phyloP scores from a whole-genome alignment of 2,888 invertebrate genomes.

The Ephialtes manifestator region DNA sequence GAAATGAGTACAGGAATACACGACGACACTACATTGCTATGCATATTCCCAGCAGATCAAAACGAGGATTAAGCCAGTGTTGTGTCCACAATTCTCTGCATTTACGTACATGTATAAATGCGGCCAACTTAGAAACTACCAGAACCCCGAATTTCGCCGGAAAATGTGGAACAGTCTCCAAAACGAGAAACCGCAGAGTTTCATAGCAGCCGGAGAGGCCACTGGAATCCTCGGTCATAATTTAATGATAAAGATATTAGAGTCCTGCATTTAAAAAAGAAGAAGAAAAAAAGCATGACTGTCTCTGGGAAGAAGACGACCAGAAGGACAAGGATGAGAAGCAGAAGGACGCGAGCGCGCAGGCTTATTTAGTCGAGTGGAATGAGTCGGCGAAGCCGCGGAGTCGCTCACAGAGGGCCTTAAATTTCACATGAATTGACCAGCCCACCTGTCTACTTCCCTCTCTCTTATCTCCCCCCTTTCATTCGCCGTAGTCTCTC shows the following conservation, averaged over 20 bases:
- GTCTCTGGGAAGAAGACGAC: constrained; percentile 76
- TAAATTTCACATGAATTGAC: constrained; percentile 69
- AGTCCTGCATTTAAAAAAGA: constrained; percentile 5
- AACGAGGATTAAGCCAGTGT: constrained; percentile 40
- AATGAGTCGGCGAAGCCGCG: constrained; percentile 24
- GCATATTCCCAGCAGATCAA: constrained; percentile 39
- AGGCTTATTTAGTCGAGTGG: constrained; percentile 81
- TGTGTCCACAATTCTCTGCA: constrained; percentile 9
- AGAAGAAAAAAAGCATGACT: neutral
- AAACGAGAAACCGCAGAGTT: constrained; percentile 7
- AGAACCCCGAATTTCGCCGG: neutral
- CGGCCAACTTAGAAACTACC: neutral
- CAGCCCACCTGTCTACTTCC: constrained; percentile 67
- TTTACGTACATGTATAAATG: constrained; percentile 7
- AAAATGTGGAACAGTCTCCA: neutral
- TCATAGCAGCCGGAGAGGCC: neutral
- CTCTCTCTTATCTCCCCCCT: constrained; percentile 46
- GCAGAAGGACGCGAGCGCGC: constrained; percentile 75
- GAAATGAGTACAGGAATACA: constrained; percentile 41
- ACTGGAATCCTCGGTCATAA: neutral
- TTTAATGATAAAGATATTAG: constrained; percentile 28
- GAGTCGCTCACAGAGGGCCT: constrained; percentile 36
- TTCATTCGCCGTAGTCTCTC: constrained; percentile 73
- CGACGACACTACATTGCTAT: constrained; percentile 15
- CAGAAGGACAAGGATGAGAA: neutral